Base-by-base conservation (phyloP, 2,113 vertebrate genomes). In the Pseudopodoces humilis region DNA sequence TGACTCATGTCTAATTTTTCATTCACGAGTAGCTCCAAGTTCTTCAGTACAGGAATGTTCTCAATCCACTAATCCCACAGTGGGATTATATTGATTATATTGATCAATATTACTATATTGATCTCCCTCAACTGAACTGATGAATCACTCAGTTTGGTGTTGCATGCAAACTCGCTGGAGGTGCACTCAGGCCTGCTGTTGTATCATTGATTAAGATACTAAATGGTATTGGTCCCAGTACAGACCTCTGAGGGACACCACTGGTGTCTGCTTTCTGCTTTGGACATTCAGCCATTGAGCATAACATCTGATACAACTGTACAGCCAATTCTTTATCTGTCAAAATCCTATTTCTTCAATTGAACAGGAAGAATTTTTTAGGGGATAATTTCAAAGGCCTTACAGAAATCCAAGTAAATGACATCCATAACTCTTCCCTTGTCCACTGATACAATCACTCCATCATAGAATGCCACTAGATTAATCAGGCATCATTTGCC, bases 251-350 rank as follows among this genome's bases (percentile, higher is more conserved):
- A 85, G 24, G 5, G 20, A 43, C 25, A 43, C 30, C 52, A 41
- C 15, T 67, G 11, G 4, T 49, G 49, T 7, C 16, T 67, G 25
- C 35, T 67, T 76, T 50, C 44, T 31, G 3, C 44, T 85, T 58
- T 49, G 37, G 24, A 33, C 11, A 53, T 63, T 52, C 39, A 37
- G 7, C 27, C 33, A 46, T 21, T 25, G 27, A 63, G 13, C 0
- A 0, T 25, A 62, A 65, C 11, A 17, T 23, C 33, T 75, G 30
- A n/a, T 49, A 56, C 13, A 10, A 58, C 13, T 0, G 0, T 58
- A 30, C 35, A 30, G 10, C 3, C 4, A 49, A 58, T 30, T 24
- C 10, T 58, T 43, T 58, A 35, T 43, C 20, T 16, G 35, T 43
- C 30, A 58, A 43, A 67, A 58, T 49, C 24, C 8, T 49, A 7